Evolutionary conservation across 2,113 vertebrate species (phyloP).

Genomic region (Triplophysa dalaica): DNA sequence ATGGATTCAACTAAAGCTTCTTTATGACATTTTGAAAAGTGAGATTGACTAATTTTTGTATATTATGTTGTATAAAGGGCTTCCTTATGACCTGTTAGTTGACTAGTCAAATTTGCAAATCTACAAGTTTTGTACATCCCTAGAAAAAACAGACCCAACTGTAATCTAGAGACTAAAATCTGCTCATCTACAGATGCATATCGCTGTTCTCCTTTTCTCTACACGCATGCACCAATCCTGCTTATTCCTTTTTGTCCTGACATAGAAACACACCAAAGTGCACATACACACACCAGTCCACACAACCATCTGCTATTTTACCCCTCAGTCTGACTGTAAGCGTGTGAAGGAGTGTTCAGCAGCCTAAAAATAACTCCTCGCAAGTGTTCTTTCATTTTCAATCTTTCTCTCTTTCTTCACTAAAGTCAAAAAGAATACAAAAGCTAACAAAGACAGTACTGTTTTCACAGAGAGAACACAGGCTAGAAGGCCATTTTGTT

Average conservation of each 20-base stretch:
- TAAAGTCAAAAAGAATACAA: not conserved
- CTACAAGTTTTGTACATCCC: too few species aligned
- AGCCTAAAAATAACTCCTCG: slow-evolving; percentile 22
- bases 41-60: too few species aligned
- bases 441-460: not conserved
- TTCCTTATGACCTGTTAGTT: too few species aligned
- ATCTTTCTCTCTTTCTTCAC: not conserved
- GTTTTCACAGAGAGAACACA: not conserved
- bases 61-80: too few species aligned
- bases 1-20: too few species aligned
- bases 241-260: not conserved
- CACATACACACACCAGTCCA: slow-evolving; percentile 1
- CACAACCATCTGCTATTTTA: not conserved
- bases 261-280: not conserved
- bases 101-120: too few species aligned
- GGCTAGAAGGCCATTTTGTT: not conserved
- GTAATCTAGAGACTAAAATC: not conserved
- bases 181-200: not conserved
- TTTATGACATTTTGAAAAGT: too few species aligned
- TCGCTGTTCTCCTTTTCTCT: too few species aligned
- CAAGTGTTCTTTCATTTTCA: slow-evolving; percentile 8
- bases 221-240: not conserved
- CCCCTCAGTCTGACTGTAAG: slow-evolving; percentile 3
- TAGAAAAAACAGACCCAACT: too few species aligned
- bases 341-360: slow-evolving; percentile 9